phyloP scores from a whole-genome alignment of 2,888 invertebrate species.

The Sphaerophoria taeniata region DNA sequence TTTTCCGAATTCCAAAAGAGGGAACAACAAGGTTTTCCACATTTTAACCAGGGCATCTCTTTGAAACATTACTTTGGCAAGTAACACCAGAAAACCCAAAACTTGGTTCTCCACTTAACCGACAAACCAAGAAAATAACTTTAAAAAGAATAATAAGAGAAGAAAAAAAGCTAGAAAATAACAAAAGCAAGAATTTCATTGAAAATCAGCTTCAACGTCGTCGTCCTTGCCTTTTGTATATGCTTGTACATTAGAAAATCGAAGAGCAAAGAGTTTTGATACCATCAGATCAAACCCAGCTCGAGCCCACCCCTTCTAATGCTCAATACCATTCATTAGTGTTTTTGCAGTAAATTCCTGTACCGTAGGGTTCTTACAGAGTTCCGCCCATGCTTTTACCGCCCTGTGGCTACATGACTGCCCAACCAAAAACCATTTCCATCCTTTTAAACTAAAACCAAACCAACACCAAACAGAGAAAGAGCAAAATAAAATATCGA shows the following conservation, averaged over 20 bases:
- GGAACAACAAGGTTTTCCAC: conserved; percentile 19
- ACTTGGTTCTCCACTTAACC: conserved; percentile 44
- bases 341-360: conserved; percentile 27
- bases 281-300: conserved; percentile 35
- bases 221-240: conserved; percentile 1
- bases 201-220: conserved; percentile 36
- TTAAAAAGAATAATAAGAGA: conserved; percentile 21
- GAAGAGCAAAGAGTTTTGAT: conserved; percentile 29
- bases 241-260: conserved; percentile 47
- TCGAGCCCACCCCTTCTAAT: neutral
- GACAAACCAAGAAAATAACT: conserved; percentile 35
- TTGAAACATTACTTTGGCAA: conserved; percentile 42
- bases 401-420: conserved; percentile 50
- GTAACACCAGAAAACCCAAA: conserved; percentile 45
- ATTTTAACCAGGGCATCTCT: conserved; percentile 18
- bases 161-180: conserved; percentile 7
- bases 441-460: conserved; percentile 52
- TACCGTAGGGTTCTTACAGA: conserved; percentile 33
- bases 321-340: conserved; percentile 47
- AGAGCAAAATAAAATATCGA: conserved; percentile 16
- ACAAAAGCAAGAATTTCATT: conserved; percentile 41
- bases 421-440: conserved; percentile 65
- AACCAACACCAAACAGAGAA: conserved; percentile 13
- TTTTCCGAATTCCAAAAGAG: neutral
- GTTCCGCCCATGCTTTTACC: conserved; percentile 51